Base-by-base conservation (phyloP, 2,113 vertebrate species). In the Ophthalmolycus amberensis region DNA sequence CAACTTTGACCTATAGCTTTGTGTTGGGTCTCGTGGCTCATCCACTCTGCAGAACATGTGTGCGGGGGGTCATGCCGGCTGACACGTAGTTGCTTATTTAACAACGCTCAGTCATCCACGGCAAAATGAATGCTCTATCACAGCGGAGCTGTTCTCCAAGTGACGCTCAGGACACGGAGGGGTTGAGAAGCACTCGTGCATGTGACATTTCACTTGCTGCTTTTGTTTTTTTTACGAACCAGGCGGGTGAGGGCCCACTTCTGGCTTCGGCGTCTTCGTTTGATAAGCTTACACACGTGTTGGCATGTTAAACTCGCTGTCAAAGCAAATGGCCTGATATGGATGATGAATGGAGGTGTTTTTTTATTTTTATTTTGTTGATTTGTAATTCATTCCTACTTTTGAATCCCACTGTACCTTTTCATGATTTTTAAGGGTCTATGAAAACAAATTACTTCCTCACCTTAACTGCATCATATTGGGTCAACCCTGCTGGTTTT, bases 131-230 rank as follows among this genome's bases (percentile, higher is more conserved):
- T 58, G 73, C 71, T 75, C 85, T 81, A 79, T 82, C 76, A 50
- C 63, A 4, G 74, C 22, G 48, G 71, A 69, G 66, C 80, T 65
- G 63, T 34, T 83, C 77, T 84, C 50, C 42, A 0, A 32, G 83
- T 34, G 56, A 44, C 34, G 37, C 67, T n/a, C 68, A n/a, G 72
- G 66, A 84, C 68, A 64, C 68, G 2, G 60, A 70, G 52, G 72
- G 58, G 62, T 56, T 56, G 54, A 74, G 74, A 46, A 44, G 48
- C 71, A 71, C 77, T 79, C 15, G 34, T 62, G 82, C 46, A 59
- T 75, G 80, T 85, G 87, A 90, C 83, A 82, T 87, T 91, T 90
- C 65, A 79, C 73, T 80, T 72, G 50, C 84, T 90, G 65, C 50
- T 54, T n/a, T 54, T 54, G 50, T 52, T 52, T 90, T 75, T 91